phyloP scores from a whole-genome alignment of 2,888 invertebrate species.

The Trachelus troglodyta region DNA sequence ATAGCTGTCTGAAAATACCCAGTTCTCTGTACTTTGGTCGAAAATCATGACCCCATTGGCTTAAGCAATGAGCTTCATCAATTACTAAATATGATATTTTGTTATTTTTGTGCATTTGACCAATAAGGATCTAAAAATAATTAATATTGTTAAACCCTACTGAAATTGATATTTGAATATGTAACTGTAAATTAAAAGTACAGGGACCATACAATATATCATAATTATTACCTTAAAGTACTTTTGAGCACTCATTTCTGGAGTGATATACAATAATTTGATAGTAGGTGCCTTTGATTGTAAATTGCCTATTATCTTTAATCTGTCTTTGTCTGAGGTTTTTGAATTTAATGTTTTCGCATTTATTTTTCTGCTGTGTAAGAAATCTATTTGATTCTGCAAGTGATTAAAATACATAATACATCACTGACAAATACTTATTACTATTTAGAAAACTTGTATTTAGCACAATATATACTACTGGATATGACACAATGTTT shows the following conservation, averaged over 20 bases:
- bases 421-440: not conserved
- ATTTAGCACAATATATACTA: slow-evolving; percentile 1
- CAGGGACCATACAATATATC: not conserved
- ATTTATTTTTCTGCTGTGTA: slow-evolving; percentile 79
- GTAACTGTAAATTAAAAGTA: not conserved
- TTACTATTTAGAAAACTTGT: not conserved
- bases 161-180: not conserved
- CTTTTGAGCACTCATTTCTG: slow-evolving; percentile 89
- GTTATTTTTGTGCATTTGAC: slow-evolving; percentile 71
- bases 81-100: slow-evolving; percentile 91
- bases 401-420: slow-evolving; percentile 32
- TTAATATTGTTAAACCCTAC: slow-evolving; percentile 4
- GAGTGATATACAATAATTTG: slow-evolving; percentile 93
- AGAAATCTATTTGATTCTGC: slow-evolving; percentile 91
- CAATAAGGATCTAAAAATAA: slow-evolving; percentile 70
- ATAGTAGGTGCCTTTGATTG: slow-evolving; percentile 75
- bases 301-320: slow-evolving; percentile 82
- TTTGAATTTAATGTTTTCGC: slow-evolving; percentile 96
- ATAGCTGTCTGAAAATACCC: slow-evolving; percentile 76
- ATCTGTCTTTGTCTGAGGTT: slow-evolving; percentile 81
- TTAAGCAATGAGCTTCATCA: slow-evolving; percentile 98
- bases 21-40: slow-evolving; percentile 94
- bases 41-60: slow-evolving; percentile 99
- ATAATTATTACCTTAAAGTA: slow-evolving; percentile 51
- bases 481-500: slow-evolving; percentile 16